Base-by-base conservation (phyloP, 2,888 invertebrate genomes). In the Chalcis sispes region DNA sequence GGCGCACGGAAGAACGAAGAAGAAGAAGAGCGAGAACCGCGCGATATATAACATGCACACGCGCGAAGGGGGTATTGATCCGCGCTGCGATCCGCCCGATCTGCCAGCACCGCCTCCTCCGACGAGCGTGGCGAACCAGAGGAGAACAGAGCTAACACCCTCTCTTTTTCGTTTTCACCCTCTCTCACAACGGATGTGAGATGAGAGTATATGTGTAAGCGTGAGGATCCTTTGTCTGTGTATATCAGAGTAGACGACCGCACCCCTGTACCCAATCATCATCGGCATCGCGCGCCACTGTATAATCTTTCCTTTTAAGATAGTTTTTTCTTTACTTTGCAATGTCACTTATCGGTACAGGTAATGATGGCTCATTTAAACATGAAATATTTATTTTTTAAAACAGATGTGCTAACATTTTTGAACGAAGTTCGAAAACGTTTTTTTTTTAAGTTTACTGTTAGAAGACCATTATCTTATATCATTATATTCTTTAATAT, bases 21-120 rank as follows among this genome's bases (percentile, higher is more conserved):
- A 42, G 42, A 13, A 42, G 42, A 42, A 13, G 10, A 58, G 32
- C 58, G n/a, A n/a, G 32, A 32, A n/a, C 58, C 3, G 32, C 7
- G 32, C 32, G 32, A 32, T 32, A 8, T n/a, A 1, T 23, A 23
- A 5, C 61, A 5, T n/a, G 36, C 52, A 52, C 42, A 25, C 18
- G 29, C 56, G 48, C 46, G 20, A 29, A 40, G 64, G 72, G 76
- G 77, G 65, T 77, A 77, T 77, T 77, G 77, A 77, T 77, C 76
- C 66, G 18, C 27, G 10, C 25, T 20, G 25, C 64, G 70, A 69
- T 59, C 48, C 67, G 69, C 20, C 59, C 69, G 52, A 67, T 61
- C 61, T 36, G 56, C 66, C 56, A 20, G 20, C 50, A 15, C 64
- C 64, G 25, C 64, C 64, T 48, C 64, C 42, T 29, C 64, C 48